phyloP scores from a whole-genome alignment of 2,113 vertebrate species.

The Columba livia region DNA sequence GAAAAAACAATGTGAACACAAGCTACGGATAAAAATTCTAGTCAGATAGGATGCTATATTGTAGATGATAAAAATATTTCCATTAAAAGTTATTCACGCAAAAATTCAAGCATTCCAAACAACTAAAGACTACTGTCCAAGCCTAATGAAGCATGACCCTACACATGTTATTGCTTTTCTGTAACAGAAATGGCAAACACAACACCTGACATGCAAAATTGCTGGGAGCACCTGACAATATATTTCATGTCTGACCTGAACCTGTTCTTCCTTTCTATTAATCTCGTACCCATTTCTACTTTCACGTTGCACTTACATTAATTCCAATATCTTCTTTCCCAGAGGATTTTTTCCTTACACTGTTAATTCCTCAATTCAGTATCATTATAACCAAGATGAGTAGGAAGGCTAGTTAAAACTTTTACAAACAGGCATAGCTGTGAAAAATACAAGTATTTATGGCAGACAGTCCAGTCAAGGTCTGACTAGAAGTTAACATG shows the following conservation, averaged over 20 bases:
- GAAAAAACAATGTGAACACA: neutral
- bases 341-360: neutral
- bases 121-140: neutral
- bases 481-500: neutral
- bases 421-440: neutral
- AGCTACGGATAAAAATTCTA: neutral
- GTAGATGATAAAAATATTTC: neutral
- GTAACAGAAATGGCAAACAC: neutral
- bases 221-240: neutral
- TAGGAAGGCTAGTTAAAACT: neutral
- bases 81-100: neutral
- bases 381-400: neutral
- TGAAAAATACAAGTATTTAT: neutral
- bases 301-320: neutral
- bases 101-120: neutral
- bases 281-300: neutral
- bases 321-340: neutral
- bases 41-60: neutral
- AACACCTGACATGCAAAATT: neutral
- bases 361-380: neutral
- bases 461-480: neutral
- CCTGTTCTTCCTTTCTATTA: neutral
- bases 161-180: neutral
- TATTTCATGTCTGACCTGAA: neutral
- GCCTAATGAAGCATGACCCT: neutral